phyloP scores from a whole-genome alignment of 2,797 vertebrate genomes.

The Eurystomus glaucurus region DNA sequence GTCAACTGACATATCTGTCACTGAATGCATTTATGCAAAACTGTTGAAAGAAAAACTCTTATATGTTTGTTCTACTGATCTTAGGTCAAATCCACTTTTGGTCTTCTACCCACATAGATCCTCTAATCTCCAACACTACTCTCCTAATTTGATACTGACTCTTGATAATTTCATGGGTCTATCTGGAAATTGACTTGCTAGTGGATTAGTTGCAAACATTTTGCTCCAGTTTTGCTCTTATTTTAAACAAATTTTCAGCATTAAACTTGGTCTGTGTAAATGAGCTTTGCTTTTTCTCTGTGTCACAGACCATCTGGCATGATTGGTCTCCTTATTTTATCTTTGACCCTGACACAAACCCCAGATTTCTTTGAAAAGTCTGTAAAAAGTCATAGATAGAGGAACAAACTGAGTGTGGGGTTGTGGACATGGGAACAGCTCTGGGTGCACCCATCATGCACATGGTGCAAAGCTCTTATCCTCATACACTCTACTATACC shows the following conservation, averaged over 20 bases:
- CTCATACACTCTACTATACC: neutral
- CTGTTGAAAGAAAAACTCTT: conserved; percentile 29
- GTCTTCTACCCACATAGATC: conserved; percentile 23
- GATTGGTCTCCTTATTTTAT: neutral
- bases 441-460: neutral
- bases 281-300: neutral
- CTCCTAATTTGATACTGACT: neutral
- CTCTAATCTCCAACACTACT: neutral
- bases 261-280: neutral
- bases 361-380: neutral
- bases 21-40: conserved; percentile 54
- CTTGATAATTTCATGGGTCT: neutral
- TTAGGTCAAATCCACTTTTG: conserved; percentile 51
- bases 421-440: neutral
- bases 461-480: neutral
- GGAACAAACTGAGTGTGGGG: neutral
- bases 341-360: rapidly evolving
- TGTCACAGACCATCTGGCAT: neutral
- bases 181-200: neutral
- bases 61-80: neutral
- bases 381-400: neutral
- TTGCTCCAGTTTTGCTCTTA: neutral
- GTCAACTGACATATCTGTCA: conserved; percentile 62
- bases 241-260: neutral
- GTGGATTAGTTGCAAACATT: neutral